Percentiles rank a stretch among this genome's conserved stretches.
Evolutionary conservation across 2,113 vertebrate species (phyloP).

Genomic region (Martes martes): DNA sequence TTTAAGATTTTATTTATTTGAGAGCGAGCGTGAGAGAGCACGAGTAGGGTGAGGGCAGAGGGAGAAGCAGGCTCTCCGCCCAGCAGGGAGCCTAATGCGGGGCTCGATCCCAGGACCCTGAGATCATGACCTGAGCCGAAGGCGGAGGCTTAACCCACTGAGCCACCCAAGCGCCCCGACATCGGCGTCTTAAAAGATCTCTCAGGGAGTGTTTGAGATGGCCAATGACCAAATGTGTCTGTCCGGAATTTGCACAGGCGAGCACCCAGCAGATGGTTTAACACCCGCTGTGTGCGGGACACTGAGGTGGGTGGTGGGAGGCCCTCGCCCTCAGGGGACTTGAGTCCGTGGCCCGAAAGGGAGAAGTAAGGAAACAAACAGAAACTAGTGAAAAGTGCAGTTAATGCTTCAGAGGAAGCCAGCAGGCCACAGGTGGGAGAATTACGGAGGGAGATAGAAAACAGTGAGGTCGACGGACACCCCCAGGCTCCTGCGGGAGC

Average conservation of each 20-base stretch:
- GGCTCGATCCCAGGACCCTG: no score
- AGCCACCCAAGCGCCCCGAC: no score
- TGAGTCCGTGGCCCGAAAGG: neutral
- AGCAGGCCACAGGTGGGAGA: accelerated
- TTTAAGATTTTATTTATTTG: no score
- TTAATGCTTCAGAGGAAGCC: neutral
- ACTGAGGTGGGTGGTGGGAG: neutral
- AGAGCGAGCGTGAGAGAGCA: no score
- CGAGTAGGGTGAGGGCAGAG: no score
- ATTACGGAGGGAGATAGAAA: accelerated
- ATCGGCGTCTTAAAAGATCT: neutral
- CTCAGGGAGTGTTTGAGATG: neutral
- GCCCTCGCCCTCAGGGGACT: neutral
- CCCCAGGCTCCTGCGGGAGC: neutral
- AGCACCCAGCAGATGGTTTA: neutral
- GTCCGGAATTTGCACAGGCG: accelerated
- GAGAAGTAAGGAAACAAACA: neutral
- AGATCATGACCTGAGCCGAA: no score
- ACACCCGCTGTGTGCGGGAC: neutral
- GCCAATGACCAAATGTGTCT: accelerated
- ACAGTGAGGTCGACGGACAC: neutral
- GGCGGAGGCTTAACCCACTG: no score
- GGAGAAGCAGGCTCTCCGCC: no score
- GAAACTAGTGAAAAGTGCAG: neutral
- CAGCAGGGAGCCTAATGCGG: no score